These are phyloP conservation scores for Hemiprocne comata DNA, from an alignment of 2,113 vertebrate genomes.

Conservation along the genomic window DNA sequence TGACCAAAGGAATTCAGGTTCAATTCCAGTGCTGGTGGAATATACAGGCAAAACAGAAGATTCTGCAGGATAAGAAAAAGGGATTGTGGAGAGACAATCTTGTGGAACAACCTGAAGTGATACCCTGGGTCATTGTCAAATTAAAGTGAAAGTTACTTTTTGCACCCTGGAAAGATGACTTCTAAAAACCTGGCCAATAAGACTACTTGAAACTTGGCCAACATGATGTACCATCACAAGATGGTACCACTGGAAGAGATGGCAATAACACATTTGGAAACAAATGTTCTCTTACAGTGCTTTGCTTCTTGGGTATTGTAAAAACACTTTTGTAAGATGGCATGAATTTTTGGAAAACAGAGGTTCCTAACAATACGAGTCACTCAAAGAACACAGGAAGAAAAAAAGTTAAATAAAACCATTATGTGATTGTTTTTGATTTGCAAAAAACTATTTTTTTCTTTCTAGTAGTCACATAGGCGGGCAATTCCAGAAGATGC, in stretches of 20 bases:
- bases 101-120: neutral
- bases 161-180: neutral
- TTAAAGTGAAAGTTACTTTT: neutral
- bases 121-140: neutral
- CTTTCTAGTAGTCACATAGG: rapidly evolving
- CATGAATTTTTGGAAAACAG: neutral
- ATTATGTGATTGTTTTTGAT: neutral
- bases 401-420: neutral
- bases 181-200: neutral
- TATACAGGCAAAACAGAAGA: neutral
- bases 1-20: neutral
- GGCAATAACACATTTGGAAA: neutral
- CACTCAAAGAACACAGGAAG: neutral
- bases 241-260: neutral
- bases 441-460: neutral
- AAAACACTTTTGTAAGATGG: neutral
- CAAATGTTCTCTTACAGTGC: neutral
- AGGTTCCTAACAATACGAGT: neutral
- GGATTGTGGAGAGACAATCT: neutral
- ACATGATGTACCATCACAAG: neutral
- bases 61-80: neutral
- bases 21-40: neutral
- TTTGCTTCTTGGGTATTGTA: neutral
- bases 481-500: neutral
- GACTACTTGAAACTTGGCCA: neutral